These are phyloP conservation scores for Leptonema lineaticorne DNA, from an alignment of 1,140 invertebrate genomes.

Conservation along the genomic window DNA sequence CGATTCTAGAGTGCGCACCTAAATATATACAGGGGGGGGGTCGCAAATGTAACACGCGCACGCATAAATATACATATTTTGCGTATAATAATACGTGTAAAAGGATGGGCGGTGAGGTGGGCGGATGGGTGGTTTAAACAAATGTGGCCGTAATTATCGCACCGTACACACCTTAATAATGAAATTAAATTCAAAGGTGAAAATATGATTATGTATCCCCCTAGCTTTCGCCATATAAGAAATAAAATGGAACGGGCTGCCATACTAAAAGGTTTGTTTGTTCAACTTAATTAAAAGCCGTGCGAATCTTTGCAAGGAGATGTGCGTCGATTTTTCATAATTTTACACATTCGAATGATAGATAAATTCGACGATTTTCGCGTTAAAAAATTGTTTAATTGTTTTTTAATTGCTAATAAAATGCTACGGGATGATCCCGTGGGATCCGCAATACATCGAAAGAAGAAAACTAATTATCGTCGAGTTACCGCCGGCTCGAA, in stretches of 20 bases:
- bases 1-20: no score
- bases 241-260: no score
- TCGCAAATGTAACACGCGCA: not conserved
- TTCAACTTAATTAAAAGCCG: slow-evolving; percentile 19
- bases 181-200: slow-evolving; percentile 18
- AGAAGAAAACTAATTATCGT: slow-evolving; percentile 22
- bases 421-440: not conserved
- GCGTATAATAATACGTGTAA: not conserved
- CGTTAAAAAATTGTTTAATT: slow-evolving; percentile 13
- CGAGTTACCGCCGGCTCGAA: not conserved
- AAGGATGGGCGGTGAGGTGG: no score
- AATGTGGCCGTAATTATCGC: slow-evolving; percentile 14
- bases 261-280: slow-evolving; percentile 19
- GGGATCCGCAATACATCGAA: not conserved
- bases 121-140: not conserved
- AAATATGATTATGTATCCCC: slow-evolving; percentile 13
- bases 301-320: not conserved
- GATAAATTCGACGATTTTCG: not conserved
- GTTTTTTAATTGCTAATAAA: not conserved
- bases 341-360: not conserved
- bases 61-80: not conserved
- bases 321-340: not conserved
- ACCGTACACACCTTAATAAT: slow-evolving; percentile 11
- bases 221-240: not conserved
- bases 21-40: not conserved